phyloP scores from a whole-genome alignment of 1,140 invertebrate genomes.

The Xylocopa sonorina region DNA sequence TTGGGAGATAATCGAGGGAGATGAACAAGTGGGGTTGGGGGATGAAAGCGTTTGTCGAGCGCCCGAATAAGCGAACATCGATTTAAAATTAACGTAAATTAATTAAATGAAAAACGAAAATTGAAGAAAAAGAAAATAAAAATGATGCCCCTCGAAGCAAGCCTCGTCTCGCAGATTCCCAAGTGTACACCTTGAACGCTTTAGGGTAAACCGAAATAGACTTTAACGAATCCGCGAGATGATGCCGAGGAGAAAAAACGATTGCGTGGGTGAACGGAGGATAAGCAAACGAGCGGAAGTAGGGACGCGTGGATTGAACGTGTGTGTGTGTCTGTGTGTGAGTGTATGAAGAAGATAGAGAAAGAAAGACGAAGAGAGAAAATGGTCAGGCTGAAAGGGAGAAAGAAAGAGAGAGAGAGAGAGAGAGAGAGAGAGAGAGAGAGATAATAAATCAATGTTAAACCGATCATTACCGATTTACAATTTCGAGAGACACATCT shows the following conservation, averaged over 20 bases:
- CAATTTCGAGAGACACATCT: conserved; percentile 68
- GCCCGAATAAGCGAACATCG: conserved; percentile 74
- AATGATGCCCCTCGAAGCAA: conserved; percentile 60
- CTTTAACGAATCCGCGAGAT: conserved; percentile 78
- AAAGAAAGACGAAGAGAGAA: conserved; percentile 32
- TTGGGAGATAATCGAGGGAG: background rate
- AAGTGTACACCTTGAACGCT: conserved; percentile 52
- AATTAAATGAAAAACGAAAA: conserved; percentile 43
- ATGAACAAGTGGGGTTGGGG: background rate
- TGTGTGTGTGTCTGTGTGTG: too few species aligned
- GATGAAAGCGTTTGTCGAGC: conserved; percentile 76
- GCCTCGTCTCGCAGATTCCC: conserved; percentile 80
- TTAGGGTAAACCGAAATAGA: conserved; percentile 57
- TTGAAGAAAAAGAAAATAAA: conserved; percentile 35
- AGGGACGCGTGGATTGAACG: conserved; percentile 25
- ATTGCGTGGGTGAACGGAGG: conserved; percentile 29
- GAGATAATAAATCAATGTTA: conserved; percentile 75
- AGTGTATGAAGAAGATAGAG: conserved; percentile 22
- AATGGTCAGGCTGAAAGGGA: conserved; percentile 40
- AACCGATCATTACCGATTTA: conserved; percentile 67
- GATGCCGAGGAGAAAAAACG: conserved; percentile 69
- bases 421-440: conserved; percentile 48
- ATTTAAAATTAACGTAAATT: conserved; percentile 51
- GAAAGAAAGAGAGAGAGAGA: background rate
- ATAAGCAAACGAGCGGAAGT: conserved; percentile 37